Conservation (phyloP, 2,113 vertebrate genomes). For the Neotragus moschatus region DNA sequence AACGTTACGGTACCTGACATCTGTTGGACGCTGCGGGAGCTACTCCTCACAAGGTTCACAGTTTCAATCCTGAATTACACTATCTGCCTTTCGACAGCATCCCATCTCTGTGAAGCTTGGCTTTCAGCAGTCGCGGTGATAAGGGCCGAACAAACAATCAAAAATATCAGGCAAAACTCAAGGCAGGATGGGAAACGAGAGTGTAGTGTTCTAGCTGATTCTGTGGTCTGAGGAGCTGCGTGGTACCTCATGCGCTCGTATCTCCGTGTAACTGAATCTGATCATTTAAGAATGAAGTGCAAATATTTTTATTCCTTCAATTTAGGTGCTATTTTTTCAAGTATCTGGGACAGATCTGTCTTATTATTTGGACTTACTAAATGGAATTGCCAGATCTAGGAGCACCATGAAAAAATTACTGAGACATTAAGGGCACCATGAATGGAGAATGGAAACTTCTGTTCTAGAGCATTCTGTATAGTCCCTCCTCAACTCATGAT, state of each 20-base stretch:
- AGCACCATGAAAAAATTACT: neutral
- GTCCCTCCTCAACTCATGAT: neutral
- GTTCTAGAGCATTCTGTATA: neutral
- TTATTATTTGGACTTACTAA: neutral
- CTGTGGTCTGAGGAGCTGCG: neutral
- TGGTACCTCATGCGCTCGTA: neutral
- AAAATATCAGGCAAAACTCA: neutral
- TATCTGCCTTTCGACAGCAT: neutral
- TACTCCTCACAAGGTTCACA: neutral
- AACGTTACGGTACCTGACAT: rapidly evolving
- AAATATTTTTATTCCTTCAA: neutral
- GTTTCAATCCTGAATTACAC: neutral
- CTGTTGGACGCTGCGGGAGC: neutral
- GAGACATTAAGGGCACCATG: neutral
- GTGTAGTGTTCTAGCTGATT: neutral
- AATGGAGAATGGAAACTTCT: neutral
- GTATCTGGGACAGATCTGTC: neutral
- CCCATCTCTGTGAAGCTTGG: neutral
- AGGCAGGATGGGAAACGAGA: neutral
- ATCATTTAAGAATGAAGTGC: neutral
- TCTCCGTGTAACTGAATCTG: neutral
- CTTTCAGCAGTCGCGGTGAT: neutral
- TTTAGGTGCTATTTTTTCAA: neutral
- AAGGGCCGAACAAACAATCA: neutral
- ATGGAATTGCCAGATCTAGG: neutral